These are phyloP conservation scores for Corythaixoides concolor DNA, from an alignment of 2,113 vertebrate species.

Conservation along the genomic window DNA sequence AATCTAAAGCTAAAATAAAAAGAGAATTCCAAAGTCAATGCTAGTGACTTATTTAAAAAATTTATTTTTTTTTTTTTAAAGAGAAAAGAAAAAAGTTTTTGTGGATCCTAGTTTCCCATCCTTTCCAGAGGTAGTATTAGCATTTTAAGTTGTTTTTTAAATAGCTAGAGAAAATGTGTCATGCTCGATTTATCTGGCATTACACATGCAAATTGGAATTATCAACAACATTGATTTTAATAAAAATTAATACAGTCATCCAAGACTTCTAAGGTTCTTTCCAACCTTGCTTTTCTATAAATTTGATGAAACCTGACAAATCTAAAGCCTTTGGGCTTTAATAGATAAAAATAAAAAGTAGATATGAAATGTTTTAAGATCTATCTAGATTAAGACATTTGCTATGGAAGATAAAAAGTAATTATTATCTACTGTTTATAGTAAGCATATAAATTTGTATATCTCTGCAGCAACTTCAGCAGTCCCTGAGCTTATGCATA, in stretches of 20 bases:
- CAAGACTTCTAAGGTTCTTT: not conserved
- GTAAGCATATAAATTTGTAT: not conserved
- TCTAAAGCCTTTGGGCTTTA: not conserved
- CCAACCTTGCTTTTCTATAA: not conserved
- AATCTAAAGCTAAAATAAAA: not conserved
- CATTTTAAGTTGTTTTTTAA: not conserved
- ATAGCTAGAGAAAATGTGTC: not conserved
- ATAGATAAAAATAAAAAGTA: not conserved
- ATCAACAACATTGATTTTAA: not conserved
- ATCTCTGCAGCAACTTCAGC: not conserved
- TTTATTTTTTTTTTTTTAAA: too few relatives aligned
- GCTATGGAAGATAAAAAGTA: not conserved
- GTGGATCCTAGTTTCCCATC: not conserved
- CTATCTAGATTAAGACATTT: not conserved
- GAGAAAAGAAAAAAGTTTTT: not conserved
- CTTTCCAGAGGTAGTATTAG: not conserved
- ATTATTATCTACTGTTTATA: not conserved
- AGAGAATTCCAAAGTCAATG: not conserved
- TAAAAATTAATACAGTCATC: not conserved
- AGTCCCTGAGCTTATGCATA: not conserved
- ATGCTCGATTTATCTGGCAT: not conserved
- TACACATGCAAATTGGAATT: not conserved
- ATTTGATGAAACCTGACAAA: not conserved
- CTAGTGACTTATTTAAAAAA: not conserved
- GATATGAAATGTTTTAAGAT: not conserved